phyloP scores from a whole-genome alignment of 2,113 vertebrate genomes.

The Thinocorus orbignyianus region DNA sequence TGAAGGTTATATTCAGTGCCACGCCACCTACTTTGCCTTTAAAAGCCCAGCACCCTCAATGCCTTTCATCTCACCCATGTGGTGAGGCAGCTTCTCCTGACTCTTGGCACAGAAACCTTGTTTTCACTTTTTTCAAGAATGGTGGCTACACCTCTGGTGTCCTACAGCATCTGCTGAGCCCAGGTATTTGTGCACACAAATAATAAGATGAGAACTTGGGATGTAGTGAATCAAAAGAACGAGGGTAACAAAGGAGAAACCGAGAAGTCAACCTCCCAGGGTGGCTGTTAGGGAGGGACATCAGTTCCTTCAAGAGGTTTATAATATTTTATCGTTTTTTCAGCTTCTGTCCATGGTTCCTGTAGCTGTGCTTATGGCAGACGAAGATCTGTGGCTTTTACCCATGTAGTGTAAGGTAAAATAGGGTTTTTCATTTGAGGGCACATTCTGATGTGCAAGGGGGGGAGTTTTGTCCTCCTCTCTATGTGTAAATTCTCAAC shows the following conservation, averaged over 20 bases:
- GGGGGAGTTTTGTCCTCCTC: not conserved
- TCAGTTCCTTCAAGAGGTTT: not conserved
- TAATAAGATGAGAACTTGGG: not conserved
- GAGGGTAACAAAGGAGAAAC: not conserved
- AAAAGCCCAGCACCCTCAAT: not conserved
- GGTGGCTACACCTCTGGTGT: not conserved
- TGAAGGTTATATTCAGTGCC: not conserved
- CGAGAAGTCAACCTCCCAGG: not conserved
- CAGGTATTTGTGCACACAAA: not conserved
- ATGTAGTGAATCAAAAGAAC: not conserved
- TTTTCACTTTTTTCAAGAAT: not conserved
- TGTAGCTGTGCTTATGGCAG: not conserved
- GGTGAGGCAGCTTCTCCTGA: not conserved
- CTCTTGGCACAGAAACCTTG: not conserved
- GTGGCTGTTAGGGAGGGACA: not conserved
- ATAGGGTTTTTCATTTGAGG: not conserved
- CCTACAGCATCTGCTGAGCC: not conserved
- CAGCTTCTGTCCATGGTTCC: not conserved
- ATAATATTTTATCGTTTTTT: not conserved
- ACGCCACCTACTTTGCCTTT: not conserved
- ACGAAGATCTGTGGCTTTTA: not conserved
- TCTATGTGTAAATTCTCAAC: not conserved
- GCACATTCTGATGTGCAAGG: not conserved
- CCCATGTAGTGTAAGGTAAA: not conserved
- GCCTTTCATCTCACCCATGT: not conserved